Percentiles rank a stretch among this genome's conserved stretches.
Evolutionary conservation across 2,888 invertebrate species (phyloP).

Genomic region (Alviniconcha strummeri): DNA sequence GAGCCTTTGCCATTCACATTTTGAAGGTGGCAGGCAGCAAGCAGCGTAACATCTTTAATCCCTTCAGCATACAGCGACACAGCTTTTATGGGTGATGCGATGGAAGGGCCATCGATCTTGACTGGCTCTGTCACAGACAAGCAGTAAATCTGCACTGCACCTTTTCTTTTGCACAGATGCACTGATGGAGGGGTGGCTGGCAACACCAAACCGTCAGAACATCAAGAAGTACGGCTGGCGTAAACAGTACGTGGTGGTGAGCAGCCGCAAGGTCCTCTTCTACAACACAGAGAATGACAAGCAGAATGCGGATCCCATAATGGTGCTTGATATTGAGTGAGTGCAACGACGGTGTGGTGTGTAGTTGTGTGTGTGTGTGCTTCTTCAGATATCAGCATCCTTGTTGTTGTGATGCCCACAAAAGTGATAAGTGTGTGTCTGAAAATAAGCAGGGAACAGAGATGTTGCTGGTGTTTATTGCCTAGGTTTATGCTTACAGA

Average conservation of each 20-base stretch:
- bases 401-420: background rate
- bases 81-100: too few relatives aligned
- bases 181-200: constrained; percentile 94
- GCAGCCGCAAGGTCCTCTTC: constrained; percentile 96
- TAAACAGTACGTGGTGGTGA: constrained; percentile 96
- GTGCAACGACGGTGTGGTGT: constrained; percentile 54
- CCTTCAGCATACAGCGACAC: too few relatives aligned
- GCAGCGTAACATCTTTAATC: too few relatives aligned
- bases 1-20: too few relatives aligned
- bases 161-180: constrained; percentile 44
- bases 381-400: background rate
- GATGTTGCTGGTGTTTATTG: too few relatives aligned
- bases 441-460: too few relatives aligned
- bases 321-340: constrained; percentile 96
- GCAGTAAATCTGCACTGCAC: too few relatives aligned
- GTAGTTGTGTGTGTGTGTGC: background rate
- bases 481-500: too few relatives aligned
- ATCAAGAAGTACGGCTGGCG: constrained; percentile 97
- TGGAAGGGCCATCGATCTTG: too few relatives aligned
- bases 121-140: too few relatives aligned
- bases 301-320: constrained; percentile 93
- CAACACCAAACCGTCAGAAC: constrained; percentile 95
- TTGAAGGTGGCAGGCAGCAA: too few relatives aligned
- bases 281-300: constrained; percentile 94
- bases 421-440: too few relatives aligned